Percentiles rank a stretch among this genome's conserved stretches.
phyloP scores from a whole-genome alignment of 2,113 vertebrate genomes.

The Mandrillus leucophaeus region DNA sequence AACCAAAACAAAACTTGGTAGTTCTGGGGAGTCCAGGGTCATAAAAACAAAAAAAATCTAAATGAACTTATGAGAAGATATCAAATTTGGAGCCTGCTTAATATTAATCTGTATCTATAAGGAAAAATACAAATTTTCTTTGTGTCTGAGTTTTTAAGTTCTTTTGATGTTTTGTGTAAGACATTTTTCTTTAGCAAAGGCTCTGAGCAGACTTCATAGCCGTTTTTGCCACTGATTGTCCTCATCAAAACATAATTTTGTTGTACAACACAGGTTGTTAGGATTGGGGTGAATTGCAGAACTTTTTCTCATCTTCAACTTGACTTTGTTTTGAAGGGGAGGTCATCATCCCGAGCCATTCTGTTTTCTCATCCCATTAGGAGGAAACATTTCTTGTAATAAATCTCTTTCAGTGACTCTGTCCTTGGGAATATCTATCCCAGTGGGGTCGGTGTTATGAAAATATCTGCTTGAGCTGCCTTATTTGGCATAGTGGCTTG shows the following conservation, averaged over 20 bases:
- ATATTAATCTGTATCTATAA: not conserved
- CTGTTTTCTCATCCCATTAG: not conserved
- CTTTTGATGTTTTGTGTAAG: not conserved
- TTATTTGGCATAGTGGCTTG: conserved; percentile 17
- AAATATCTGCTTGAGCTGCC: not conserved
- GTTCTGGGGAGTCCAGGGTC: not conserved
- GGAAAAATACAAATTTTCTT: not conserved
- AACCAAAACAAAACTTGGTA: not conserved
- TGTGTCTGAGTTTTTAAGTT: not conserved
- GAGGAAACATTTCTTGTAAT: not conserved
- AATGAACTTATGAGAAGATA: not conserved
- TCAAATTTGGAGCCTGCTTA: not conserved
- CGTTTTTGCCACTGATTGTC: not conserved
- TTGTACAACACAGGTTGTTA: rapidly evolving
- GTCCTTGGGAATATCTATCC: not conserved
- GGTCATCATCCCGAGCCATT: not conserved
- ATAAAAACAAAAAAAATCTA: not conserved
- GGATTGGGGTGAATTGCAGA: not conserved
- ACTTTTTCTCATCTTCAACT: not conserved
- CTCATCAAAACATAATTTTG: not conserved
- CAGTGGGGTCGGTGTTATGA: not conserved
- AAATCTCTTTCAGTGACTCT: not conserved
- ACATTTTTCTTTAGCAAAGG: not conserved
- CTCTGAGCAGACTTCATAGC: not conserved
- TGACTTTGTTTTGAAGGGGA: not conserved